phyloP scores from a whole-genome alignment of 2,888 invertebrate genomes.

The Spodoptera exigua region DNA sequence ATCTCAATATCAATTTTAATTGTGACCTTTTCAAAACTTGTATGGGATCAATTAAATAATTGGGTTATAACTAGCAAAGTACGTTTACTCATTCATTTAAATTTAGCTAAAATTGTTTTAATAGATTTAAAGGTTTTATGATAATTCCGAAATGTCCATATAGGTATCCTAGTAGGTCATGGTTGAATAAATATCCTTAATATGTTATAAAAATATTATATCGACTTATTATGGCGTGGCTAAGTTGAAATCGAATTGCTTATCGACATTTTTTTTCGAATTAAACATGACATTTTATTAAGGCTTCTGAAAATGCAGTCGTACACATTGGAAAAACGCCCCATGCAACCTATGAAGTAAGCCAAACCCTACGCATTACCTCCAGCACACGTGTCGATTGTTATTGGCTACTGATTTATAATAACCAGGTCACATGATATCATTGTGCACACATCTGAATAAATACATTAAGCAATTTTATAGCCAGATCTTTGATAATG shows the following conservation, averaged over 20 bases:
- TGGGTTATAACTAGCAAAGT: neutral
- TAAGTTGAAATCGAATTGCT: no score
- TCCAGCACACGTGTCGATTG: constrained; percentile 40
- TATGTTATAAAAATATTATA: no score
- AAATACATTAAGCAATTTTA: constrained; percentile 8
- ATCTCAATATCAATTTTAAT: constrained; percentile 14
- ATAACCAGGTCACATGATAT: constrained; percentile 52
- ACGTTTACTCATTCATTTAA: constrained; percentile 2
- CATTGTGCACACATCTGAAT: constrained; percentile 34
- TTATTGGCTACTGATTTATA: constrained; percentile 53
- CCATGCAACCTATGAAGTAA: constrained; percentile 21
- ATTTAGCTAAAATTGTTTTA: no score
- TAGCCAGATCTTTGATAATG: neutral
- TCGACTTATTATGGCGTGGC: no score
- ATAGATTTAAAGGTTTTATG: no score
- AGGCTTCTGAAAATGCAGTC: constrained; percentile 7
- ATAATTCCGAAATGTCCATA: no score
- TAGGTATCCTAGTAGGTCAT: no score
- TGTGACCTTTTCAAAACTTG: constrained; percentile 1
- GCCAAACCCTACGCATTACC: constrained; percentile 44
- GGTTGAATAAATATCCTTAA: no score
- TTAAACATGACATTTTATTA: no score
- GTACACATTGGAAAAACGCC: constrained; percentile 25
- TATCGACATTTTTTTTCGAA: no score
- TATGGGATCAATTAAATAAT: neutral